Evolutionary conservation across 2,888 invertebrate species (phyloP), one percentile per base, ranked within the genome.

Genomic region (Metopia argyrocephala): DNA sequence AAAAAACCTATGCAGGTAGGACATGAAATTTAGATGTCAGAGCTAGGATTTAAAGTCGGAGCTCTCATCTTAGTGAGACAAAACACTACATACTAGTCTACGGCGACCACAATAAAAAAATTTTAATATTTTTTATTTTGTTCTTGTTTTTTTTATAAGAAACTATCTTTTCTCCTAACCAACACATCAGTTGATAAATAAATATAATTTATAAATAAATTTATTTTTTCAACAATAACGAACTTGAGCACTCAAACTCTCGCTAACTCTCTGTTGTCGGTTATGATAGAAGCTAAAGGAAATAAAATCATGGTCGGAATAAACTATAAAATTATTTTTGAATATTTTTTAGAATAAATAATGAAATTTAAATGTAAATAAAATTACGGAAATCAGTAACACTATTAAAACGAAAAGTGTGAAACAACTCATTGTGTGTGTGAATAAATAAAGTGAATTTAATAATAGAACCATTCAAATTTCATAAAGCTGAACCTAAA

Each of bases 301-400:
- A 78, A 74, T 62, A 25, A 70, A 65, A 74, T 27, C 48, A 61
- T 81, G 59, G 61, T 81, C 48, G 54, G 74, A 76, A 80, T 54
- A 80, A 68, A 61, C 75, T 18, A 73, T 27, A 48, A 74, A 75
- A 70, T 31, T 20, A 59, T 59, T 59, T 59, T 54, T 62, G 27
- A 45, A 76, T 70, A 68, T 45, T 64, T 73, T 68, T 64, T 45
- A 56, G 57, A 80, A 76, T 73, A 76, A 80, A 73, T 70, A 70
- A 12, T 54, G 23, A 45, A 68, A 28, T 25, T 15, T 21, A 31
- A 20, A 46, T 2, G 70, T 75, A 75, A 76, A 62, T 28, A 48
- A 46, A 23, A 54, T 54, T 54, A 62, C 75, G 79, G 79, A 79
- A 70, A 75, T 79, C 59, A 61, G 52, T 45, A 20, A 6, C 6